Conservation (phyloP, 2,888 invertebrate genomes). For the Myathropa florea region DNA sequence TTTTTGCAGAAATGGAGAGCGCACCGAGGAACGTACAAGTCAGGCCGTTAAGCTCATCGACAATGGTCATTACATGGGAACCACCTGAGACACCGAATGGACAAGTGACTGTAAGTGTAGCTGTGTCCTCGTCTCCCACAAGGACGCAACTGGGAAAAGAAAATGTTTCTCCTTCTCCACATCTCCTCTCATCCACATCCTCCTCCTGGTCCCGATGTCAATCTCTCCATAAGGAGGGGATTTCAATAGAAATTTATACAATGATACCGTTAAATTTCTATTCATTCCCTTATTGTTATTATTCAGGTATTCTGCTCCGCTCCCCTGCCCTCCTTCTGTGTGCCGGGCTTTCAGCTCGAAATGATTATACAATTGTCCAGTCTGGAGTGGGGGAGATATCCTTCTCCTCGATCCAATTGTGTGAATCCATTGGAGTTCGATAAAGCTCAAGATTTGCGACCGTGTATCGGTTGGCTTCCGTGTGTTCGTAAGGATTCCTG, state of each 20-base stretch:
- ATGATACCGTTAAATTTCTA: constrained; percentile 63
- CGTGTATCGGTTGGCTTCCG: neutral
- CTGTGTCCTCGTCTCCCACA: neutral
- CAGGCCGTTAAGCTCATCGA: constrained; percentile 95
- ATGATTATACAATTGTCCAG: constrained; percentile 58
- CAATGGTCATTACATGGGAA: constrained; percentile 99
- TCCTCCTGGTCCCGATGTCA: constrained; percentile 21
- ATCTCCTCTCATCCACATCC: neutral
- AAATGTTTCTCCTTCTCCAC: neutral
- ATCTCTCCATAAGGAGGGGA: constrained; percentile 28
- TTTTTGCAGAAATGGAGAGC: constrained; percentile 91
- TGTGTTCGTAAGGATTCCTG: neutral
- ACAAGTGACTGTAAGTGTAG: constrained; percentile 92
- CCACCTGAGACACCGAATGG: constrained; percentile 99
- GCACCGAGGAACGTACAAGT: constrained; percentile 97
- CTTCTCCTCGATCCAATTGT: constrained; percentile 18
- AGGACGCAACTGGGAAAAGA: neutral
- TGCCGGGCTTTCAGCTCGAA: constrained; percentile 6
- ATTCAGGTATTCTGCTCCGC: constrained; percentile 38
- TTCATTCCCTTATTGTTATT: constrained; percentile 66
- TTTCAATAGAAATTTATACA: constrained; percentile 61
- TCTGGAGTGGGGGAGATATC: neutral
- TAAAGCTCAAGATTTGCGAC: constrained; percentile 32
- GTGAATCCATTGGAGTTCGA: constrained; percentile 42
- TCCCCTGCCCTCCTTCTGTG: neutral